Percentiles rank a stretch among this genome's conserved stretches.
phyloP scores from a whole-genome alignment of 2,113 vertebrate genomes.

The Terrapene triunguis region DNA sequence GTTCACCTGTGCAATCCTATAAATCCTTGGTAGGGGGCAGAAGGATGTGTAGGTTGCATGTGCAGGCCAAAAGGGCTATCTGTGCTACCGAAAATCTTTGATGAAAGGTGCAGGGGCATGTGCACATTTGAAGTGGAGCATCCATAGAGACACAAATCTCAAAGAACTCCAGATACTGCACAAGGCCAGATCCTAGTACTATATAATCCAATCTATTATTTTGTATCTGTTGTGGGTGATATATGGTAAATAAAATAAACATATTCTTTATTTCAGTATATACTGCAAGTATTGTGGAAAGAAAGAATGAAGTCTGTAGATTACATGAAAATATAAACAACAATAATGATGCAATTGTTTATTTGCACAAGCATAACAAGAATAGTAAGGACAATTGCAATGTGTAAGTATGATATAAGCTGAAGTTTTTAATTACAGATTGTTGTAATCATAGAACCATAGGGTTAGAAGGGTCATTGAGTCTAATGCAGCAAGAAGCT shows the following conservation, averaged over 20 bases:
- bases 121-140: neutral
- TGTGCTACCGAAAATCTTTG: neutral
- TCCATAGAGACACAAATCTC: neutral
- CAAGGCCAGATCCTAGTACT: neutral
- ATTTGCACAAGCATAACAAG: slow-evolving; percentile 74
- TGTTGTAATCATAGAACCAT: neutral
- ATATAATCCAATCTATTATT: neutral
- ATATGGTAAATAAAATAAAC: neutral
- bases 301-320: slow-evolving; percentile 61
- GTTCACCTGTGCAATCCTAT: neutral
- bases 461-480: neutral
- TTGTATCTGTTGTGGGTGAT: neutral
- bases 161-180: neutral
- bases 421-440: neutral
- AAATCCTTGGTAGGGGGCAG: neutral
- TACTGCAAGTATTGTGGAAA: slow-evolving; percentile 63
- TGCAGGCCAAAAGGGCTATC: no score
- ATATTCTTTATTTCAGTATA: slow-evolving; percentile 72
- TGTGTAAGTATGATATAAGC: slow-evolving; percentile 72
- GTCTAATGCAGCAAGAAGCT: neutral
- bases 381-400: slow-evolving; percentile 68
- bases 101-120: neutral
- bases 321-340: slow-evolving; percentile 75
- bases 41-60: neutral
- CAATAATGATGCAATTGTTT: slow-evolving; percentile 73